phyloP scores from a whole-genome alignment of 2,888 invertebrate genomes.

The Calliphora vomitoria region DNA sequence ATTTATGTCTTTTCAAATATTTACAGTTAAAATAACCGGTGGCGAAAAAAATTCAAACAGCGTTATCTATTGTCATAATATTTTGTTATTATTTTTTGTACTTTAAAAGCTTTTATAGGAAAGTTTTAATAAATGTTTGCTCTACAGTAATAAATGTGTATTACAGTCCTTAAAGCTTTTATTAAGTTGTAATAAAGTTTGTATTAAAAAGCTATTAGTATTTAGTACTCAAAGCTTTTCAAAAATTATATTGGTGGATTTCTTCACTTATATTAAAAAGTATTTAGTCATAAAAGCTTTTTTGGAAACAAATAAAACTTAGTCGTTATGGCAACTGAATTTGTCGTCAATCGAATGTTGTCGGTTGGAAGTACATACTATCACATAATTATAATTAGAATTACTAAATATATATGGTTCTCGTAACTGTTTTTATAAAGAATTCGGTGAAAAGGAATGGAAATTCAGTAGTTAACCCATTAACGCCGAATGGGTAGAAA shows the following conservation, averaged over 20 bases:
- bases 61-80: slow-evolving; percentile 7
- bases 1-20: slow-evolving; percentile 33
- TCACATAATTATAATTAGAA: too few relatives aligned
- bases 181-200: too few relatives aligned
- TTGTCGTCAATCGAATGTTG: too few relatives aligned
- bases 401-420: too few relatives aligned
- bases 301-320: too few relatives aligned
- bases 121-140: background rate
- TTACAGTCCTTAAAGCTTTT: background rate
- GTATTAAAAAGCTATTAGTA: background rate
- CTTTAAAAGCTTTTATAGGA: background rate
- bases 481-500: too few relatives aligned
- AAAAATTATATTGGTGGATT: background rate
- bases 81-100: background rate
- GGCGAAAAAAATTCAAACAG: background rate
- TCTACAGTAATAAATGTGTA: background rate
- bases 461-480: too few relatives aligned
- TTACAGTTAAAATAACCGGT: background rate
- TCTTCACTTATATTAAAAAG: background rate
- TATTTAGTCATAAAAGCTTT: too few relatives aligned
- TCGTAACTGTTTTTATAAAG: too few relatives aligned
- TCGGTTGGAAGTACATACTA: too few relatives aligned
- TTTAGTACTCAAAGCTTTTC: background rate
- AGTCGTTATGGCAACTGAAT: too few relatives aligned
- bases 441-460: too few relatives aligned